phyloP scores from a whole-genome alignment of 2,888 invertebrate genomes.

The Epirrhoe tristata region DNA sequence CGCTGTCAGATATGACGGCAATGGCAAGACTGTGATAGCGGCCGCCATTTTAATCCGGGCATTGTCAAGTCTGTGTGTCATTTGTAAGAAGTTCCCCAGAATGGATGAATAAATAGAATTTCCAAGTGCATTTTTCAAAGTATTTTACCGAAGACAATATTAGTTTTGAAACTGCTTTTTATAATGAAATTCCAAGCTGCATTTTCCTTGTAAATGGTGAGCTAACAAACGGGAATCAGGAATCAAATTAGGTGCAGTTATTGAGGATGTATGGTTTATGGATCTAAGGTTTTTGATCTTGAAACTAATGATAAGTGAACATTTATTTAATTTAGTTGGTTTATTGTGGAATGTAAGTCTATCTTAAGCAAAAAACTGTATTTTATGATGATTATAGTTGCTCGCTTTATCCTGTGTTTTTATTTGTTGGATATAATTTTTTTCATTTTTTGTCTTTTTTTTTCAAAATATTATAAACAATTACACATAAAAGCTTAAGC shows the following conservation, averaged over 20 bases:
- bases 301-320: not conserved
- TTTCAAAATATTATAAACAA: not conserved
- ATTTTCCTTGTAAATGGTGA: slow-evolving; percentile 25
- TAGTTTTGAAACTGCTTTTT: slow-evolving; percentile 33
- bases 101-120: slow-evolving; percentile 31
- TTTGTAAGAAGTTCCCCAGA: slow-evolving; percentile 33
- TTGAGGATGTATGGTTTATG: slow-evolving; percentile 2
- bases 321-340: no score
- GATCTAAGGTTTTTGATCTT: not conserved
- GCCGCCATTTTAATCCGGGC: slow-evolving; percentile 30
- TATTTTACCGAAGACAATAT: slow-evolving; percentile 35
- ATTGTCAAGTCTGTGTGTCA: slow-evolving; percentile 37
- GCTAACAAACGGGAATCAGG: slow-evolving; percentile 22
- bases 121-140: slow-evolving; percentile 29
- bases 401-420: no score
- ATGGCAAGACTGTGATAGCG: slow-evolving; percentile 31
- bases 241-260: slow-evolving; percentile 19
- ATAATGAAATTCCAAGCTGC: slow-evolving; percentile 32
- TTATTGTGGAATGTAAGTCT: no score
- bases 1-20: slow-evolving; percentile 23
- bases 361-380: no score
- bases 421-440: not conserved
- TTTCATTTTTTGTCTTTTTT: no score
- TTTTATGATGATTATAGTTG: no score
- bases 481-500: not conserved